Percentiles rank a stretch among this genome's conserved stretches.
Conservation (phyloP, 2,888 invertebrate species). For the Molanna angustata region DNA sequence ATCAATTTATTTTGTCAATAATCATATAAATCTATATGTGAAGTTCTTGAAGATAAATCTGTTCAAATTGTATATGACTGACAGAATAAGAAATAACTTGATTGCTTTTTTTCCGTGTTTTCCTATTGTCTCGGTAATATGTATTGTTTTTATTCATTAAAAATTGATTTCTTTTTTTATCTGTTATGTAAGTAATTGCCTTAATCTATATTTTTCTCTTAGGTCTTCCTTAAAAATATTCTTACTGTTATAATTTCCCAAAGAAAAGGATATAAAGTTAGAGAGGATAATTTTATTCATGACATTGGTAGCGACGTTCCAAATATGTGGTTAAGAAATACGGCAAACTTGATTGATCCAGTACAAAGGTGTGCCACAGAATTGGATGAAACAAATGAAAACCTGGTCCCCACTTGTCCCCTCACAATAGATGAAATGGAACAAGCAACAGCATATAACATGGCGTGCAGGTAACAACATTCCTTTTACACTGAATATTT, state of each 20-base stretch:
- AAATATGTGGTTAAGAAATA: conserved; percentile 78
- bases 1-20: no score
- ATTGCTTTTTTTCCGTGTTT: no score
- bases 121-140: no score
- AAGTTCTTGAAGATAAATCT: no score
- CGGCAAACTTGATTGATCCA: conserved; percentile 62
- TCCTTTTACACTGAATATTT: neutral
- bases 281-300: conserved; percentile 72
- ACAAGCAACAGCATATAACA: conserved; percentile 70
- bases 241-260: conserved; percentile 75
- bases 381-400: conserved; percentile 53
- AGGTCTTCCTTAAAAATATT: conserved; percentile 79
- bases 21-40: no score
- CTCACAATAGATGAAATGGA: conserved; percentile 72
- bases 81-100: no score
- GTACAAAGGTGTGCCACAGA: conserved; percentile 57
- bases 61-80: no score
- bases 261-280: conserved; percentile 75
- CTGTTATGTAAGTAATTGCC: no score
- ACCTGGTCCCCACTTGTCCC: conserved; percentile 64
- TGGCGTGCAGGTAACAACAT: conserved; percentile 55
- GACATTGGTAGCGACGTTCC: conserved; percentile 76
- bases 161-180: no score
- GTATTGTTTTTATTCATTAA: no score
- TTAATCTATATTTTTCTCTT: no score